Evolutionary conservation across 2,797 vertebrate genomes (phyloP), one percentile per base, ranked within the genome.

Genomic region (Garrulus glandarius): DNA sequence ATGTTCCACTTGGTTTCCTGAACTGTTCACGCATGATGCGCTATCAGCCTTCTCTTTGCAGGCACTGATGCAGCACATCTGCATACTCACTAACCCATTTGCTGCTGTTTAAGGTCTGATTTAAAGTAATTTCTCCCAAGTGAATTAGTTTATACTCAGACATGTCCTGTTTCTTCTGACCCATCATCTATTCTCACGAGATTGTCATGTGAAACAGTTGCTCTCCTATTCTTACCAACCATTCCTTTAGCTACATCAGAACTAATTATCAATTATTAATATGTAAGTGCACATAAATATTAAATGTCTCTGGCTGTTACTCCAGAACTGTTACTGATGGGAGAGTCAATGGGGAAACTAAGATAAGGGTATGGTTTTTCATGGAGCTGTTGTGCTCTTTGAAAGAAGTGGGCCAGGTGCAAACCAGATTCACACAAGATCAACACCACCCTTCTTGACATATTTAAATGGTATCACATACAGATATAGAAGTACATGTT

Each of bases 181-280:
- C 22, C 8, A 6, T 30, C 65, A 84, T 87, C 50, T 77, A 13
- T 81, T 79, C 43, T 67, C 13, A 2, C 11, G 50, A 61, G 67
- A 55, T 29, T 47, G 36, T 82, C 3, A 21, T 30, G 47, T 79
- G 72, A 67, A 84, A 76, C 46, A 70, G 32, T 78, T 84, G 34
- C 34, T 72, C 15, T 47, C 5, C 24, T 69, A 23, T n/a, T 91
- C 56, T 43, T 64, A 43, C 65, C 65, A 89, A 56, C 69, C 53
- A 24, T 71, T 83, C 37, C 49, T 17, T 79, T 77, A 77, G 30
- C 61, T 56, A 70, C 44, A 47, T 86, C 34, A 59, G 30, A 36
- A 30, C n/a, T 65, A 49, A 82, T 56, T 60, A 59, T 83, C 47
- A 92, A 78, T 92, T 91, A 87, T 91, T 92, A 79, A 87, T 55